Evolutionary conservation across 2,888 invertebrate species (phyloP), one percentile per base, ranked within the genome.

Genomic region (Meta bourneti): DNA sequence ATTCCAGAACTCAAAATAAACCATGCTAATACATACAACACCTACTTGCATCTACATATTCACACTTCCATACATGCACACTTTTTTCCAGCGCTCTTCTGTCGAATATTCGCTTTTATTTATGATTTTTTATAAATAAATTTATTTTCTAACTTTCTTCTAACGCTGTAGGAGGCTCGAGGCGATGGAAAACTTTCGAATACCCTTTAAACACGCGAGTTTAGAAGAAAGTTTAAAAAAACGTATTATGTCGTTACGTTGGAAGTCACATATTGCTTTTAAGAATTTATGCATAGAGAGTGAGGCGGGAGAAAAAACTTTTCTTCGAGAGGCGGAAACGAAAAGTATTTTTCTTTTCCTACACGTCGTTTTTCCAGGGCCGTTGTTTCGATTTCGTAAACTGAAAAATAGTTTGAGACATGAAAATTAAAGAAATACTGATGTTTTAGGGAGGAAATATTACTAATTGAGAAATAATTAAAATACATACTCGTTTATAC

Each of bases 251-350:
- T 84, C 84, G 72, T 61, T 72, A 84, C 71, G 82, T 72, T 82
- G 52, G 61, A 84, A 52, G 84, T 84, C 84, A 84, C 84, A 84
- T 84, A 84, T 84, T 84, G 84, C 84, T 84, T 84, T 49, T 54
- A n/a, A 75, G 84, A 84, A 84, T 84, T 84, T 84, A 84, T 84
- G 84, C 84, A 84, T 75, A 75, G 54, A 78, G 16, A 78, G 19
- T 51, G 51, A 78, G 78, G 78, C 19, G 78, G 8, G 51, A 52
- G 16, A 52, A 51, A 52, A 51, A 78, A 19, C 20, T 54, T 79
- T 61, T 61, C 13, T 34, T 20, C 20, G 61, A 61, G 54, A 61
- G 61, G 61, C 61, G 61, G 61, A 79, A 34, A 74, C 19, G 74
- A 19, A 54, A 54, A 48, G 34, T 52, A 48, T 83, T 82, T 79